phyloP scores from a whole-genome alignment of 1,140 invertebrate species.

The fruit fly (Drosophila melanogaster) region Release_6_plus_ISO1_MT NT_033777.3:15750001-15750500 shows the following conservation, averaged over 20 bases:
- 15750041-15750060: slow-evolving; percentile 43
- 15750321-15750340: slow-evolving; percentile 50
- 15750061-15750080: slow-evolving; percentile 77
- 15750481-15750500: slow-evolving; percentile 5
- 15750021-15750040: slow-evolving; percentile 38
- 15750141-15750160: slow-evolving; percentile 10
- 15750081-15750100: slow-evolving; percentile 61
- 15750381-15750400: slow-evolving; percentile 52
- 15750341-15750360: slow-evolving; percentile 38
- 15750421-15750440: slow-evolving; percentile 38
- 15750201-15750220: slow-evolving; percentile 62
- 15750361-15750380: slow-evolving; percentile 23
- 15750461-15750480: slow-evolving; percentile 29
- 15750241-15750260: slow-evolving; percentile 27
- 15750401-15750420: slow-evolving; percentile 14
- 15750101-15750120: slow-evolving; percentile 11
- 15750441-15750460: slow-evolving; percentile 71
- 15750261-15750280: slow-evolving; percentile 44
- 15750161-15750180: slow-evolving; percentile 22
- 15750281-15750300: slow-evolving; percentile 32
- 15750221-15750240: slow-evolving; percentile 64
- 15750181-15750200: slow-evolving; percentile 64
- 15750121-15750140: slow-evolving; percentile 22
- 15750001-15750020: slow-evolving; percentile 32
- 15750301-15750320: slow-evolving; percentile 47